Conservation (phyloP, 2,888 invertebrate genomes). For the Sicus ferrugineus region DNA sequence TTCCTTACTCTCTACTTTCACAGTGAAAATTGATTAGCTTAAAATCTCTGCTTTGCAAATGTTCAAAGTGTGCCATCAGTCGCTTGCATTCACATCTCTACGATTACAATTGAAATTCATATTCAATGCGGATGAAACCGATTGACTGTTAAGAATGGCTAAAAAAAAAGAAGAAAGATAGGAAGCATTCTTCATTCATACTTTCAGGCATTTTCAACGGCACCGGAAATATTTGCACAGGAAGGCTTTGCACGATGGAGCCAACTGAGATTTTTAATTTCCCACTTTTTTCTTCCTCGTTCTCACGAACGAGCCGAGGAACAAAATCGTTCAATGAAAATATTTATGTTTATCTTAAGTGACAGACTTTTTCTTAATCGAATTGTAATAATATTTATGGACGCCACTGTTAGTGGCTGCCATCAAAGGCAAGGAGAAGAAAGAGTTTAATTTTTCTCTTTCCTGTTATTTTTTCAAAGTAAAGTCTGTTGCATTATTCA, state of each 20-base stretch:
- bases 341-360: not conserved
- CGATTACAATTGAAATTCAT: too few relatives aligned
- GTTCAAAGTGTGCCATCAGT: too few relatives aligned
- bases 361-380: not conserved
- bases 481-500: too few relatives aligned
- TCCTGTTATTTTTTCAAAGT: not conserved
- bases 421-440: conserved; percentile 34
- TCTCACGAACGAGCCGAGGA: not conserved
- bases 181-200: not conserved
- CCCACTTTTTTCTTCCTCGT: not conserved
- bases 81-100: too few relatives aligned
- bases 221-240: conserved; percentile 9
- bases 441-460: conserved; percentile 28
- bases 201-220: not conserved
- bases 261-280: too few relatives aligned
- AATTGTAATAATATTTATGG: not conserved
- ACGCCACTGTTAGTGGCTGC: not conserved
- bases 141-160: too few relatives aligned
- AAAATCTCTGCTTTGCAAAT: too few relatives aligned
- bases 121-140: too few relatives aligned
- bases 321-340: not conserved
- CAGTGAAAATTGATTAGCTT: too few relatives aligned
- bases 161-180: not conserved
- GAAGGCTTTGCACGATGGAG: not conserved
- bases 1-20: too few relatives aligned